Evolutionary conservation across 1,140 invertebrate genomes (phyloP), one percentile per base, ranked within the genome.

Genomic region (Onthophagus taurus): DNA sequence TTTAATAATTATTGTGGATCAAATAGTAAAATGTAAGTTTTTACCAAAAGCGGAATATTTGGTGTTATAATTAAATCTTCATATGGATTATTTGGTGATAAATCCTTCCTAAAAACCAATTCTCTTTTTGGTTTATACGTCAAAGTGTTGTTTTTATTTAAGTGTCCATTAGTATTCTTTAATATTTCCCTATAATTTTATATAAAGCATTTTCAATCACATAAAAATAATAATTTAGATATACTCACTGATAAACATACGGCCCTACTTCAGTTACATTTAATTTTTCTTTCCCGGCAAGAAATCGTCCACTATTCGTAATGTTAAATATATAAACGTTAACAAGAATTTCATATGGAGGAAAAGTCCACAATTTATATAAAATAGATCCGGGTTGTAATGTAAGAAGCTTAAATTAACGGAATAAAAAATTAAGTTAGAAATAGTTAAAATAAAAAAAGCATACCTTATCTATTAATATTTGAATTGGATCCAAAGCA

Each of bases 321-420:
- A 92, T 71, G 59, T 93, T 89, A 59, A 91, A 94, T 50, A 93
- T 69, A 56, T 85, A 91, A 0, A 87, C 69, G 34, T 78, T 77
- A 3, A 90, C 61, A 42, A 75, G 77, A 0, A 90, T 66, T 16
- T 79, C 72, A 26, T 86, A 59, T 0, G 83, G 80, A 2, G 82
- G 81, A 9, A 77, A 71, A 24, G 67, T 63, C 83, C 84, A 89
- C 8, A 84, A 57, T 0, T 72, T 61, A 48, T 76, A 84, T 1
- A 77, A 52, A 2, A 77, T 43, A 1, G 75, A 68, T 5, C 71
- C 70, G 11, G 74, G 70, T 23, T 59, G 53, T 47, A 81, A 51
- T 38, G 56, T 60, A 26, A 80, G 38, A 62, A 76, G 65, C 80
- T 61, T 41, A 26, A 51, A 46, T 46, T 38, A 34, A 45, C n/a